These are phyloP conservation scores for Genyomyrus donnyi DNA, from an alignment of 2,113 vertebrate genomes.

Conservation along the genomic window DNA sequence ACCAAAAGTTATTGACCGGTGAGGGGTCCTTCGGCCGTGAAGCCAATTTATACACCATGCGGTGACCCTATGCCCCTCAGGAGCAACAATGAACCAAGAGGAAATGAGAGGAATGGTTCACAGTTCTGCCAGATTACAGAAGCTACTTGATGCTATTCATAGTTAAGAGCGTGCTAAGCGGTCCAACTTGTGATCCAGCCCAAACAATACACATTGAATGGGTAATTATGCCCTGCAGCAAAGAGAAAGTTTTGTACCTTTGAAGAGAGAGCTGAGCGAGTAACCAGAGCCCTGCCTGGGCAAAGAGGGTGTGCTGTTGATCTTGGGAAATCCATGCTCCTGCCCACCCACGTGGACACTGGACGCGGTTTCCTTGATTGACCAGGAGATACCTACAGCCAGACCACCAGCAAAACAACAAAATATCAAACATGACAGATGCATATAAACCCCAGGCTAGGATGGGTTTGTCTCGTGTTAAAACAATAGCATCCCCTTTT, in stretches of 20 bases:
- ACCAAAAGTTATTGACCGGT: background rate
- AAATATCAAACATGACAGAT: background rate
- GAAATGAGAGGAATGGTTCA: background rate
- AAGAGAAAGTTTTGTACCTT: constrained; percentile 61
- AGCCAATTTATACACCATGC: background rate
- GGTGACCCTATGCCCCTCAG: background rate
- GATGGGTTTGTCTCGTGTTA: background rate
- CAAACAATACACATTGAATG: background rate
- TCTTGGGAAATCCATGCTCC: constrained; percentile 64
- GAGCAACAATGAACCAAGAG: background rate
- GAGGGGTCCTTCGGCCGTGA: background rate
- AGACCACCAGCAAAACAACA: background rate
- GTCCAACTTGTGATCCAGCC: background rate
- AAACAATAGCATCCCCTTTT: background rate
- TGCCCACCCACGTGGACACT: constrained; percentile 49
- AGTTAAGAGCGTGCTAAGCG: background rate
- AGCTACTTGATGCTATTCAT: background rate
- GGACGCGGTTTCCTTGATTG: constrained; percentile 82
- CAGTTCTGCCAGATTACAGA: background rate
- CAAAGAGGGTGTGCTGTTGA: constrained; percentile 49
- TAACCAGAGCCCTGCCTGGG: constrained; percentile 74
- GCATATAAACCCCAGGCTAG: background rate
- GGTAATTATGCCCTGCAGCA: background rate
- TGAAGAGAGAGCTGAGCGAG: constrained; percentile 85
- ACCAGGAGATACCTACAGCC: constrained; percentile 84